Conservation (phyloP, 1,140 invertebrate species). For the Melipona quadrifasciata region DNA sequence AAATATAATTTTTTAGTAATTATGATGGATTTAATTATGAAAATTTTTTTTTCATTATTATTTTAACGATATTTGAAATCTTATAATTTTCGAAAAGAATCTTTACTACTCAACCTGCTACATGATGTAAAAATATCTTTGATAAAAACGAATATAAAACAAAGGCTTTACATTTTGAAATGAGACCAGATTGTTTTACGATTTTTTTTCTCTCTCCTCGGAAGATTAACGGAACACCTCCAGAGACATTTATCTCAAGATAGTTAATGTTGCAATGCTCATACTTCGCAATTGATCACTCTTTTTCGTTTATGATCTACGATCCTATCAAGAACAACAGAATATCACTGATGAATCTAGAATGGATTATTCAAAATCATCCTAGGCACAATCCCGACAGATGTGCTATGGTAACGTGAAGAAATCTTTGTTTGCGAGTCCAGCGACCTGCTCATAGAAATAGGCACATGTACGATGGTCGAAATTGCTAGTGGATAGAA, state of each 20-base stretch:
- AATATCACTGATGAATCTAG: not conserved
- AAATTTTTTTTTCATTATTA: too few relatives aligned
- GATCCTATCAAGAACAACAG: not conserved
- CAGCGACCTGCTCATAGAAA: constrained; percentile 49
- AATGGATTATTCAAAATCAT: not conserved
- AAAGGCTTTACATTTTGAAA: too few relatives aligned
- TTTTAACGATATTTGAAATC: too few relatives aligned
- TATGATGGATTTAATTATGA: too few relatives aligned
- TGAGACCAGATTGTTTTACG: too few relatives aligned
- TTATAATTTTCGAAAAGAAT: too few relatives aligned
- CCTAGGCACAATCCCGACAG: not conserved
- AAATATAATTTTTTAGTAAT: too few relatives aligned
- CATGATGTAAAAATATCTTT: too few relatives aligned
- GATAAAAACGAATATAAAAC: too few relatives aligned
- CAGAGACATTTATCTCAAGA: not conserved
- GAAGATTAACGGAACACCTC: not conserved
- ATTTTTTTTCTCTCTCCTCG: too few relatives aligned
- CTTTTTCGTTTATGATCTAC: not conserved
- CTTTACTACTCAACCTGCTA: too few relatives aligned
- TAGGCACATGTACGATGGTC: constrained; percentile 60
- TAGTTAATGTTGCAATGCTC: not conserved
- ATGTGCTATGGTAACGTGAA: not conserved
- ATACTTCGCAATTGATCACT: not conserved
- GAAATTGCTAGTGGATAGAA: constrained; percentile 74
- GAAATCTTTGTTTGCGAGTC: constrained; percentile 29